phyloP scores from a whole-genome alignment of 53 echinoderm and acorn worm genomes.

The Glandiceps talaboti region DNA sequence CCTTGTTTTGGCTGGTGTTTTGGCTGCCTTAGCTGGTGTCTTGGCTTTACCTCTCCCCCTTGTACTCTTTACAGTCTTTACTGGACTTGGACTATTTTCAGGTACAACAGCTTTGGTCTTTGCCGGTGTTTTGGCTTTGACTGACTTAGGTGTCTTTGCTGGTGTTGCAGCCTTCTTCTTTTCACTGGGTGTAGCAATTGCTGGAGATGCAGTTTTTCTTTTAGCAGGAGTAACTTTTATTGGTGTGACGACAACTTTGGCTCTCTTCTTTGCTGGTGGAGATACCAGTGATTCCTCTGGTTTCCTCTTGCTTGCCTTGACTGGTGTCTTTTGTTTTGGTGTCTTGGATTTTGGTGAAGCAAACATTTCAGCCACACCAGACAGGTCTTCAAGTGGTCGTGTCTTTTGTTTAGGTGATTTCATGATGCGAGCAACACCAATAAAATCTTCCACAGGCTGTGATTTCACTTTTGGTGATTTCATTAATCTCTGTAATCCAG shows the following conservation, averaged over 20 bases:
- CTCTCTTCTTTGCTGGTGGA: constrained; percentile 8
- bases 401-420: constrained; percentile 45
- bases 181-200: neutral
- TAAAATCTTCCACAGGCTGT: constrained; percentile 17
- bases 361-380: constrained; percentile 13
- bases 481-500: constrained; percentile 35
- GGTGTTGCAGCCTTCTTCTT: constrained; percentile 18
- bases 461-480: constrained; percentile 20
- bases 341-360: constrained; percentile 38
- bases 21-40: neutral
- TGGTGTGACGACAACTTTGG: neutral
- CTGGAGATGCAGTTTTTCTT: constrained; percentile 13
- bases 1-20: neutral
- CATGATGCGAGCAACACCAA: constrained; percentile 35
- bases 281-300: constrained; percentile 5
- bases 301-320: constrained; percentile 27
- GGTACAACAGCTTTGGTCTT: neutral
- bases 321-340: constrained; percentile 31
- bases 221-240: constrained; percentile 2
- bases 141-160: constrained; percentile 7
- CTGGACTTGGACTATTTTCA: too few species aligned
- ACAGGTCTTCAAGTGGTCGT: constrained; percentile 8
- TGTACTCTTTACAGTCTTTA: neutral
- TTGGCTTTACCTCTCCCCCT: neutral
- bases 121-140: neutral